A percentile compares a stretch with the other conserved stretches of the same genome.
phyloP scores from a whole-genome alignment of 1,140 invertebrate genomes.

The Sycophila sp. region DNA sequence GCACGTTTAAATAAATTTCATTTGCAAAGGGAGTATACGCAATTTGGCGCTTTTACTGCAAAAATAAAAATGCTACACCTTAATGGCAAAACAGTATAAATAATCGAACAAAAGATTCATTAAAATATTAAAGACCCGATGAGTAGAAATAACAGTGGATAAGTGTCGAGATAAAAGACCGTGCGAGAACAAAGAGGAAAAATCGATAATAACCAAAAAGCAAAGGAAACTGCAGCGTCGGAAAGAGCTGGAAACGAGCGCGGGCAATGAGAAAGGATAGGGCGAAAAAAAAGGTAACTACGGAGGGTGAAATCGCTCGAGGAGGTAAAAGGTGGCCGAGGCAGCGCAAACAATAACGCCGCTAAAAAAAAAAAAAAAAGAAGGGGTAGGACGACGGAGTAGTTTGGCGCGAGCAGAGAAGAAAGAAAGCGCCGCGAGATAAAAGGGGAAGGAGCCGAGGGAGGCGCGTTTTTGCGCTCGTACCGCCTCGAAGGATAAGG shows the following conservation, averaged over 20 bases:
- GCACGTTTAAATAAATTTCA: too few relatives aligned
- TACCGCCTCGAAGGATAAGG: slow-evolving; percentile 34
- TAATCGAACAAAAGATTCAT: too few relatives aligned
- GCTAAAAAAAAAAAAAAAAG: too few relatives aligned
- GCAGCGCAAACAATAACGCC: neutral
- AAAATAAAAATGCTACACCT: too few relatives aligned
- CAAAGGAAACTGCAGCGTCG: neutral
- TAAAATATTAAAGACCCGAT: too few relatives aligned
- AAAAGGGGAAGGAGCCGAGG: neutral
- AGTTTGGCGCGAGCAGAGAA: neutral
- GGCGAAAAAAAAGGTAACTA: neutral
- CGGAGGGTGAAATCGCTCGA: too few relatives aligned
- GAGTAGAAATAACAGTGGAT: too few relatives aligned
- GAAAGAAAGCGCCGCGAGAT: neutral
- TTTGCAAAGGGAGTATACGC: too few relatives aligned
- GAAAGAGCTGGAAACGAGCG: neutral
- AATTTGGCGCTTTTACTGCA: too few relatives aligned
- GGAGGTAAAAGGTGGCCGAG: neutral
- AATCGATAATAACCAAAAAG: too few relatives aligned
- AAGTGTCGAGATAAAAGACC: neutral
- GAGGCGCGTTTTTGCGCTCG: neutral
- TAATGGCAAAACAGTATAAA: too few relatives aligned
- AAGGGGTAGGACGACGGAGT: too few relatives aligned
- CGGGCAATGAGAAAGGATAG: neutral
- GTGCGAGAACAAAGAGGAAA: neutral